Conservation (phyloP, 2,888 invertebrate species). For the Diabrotica balteata region DNA sequence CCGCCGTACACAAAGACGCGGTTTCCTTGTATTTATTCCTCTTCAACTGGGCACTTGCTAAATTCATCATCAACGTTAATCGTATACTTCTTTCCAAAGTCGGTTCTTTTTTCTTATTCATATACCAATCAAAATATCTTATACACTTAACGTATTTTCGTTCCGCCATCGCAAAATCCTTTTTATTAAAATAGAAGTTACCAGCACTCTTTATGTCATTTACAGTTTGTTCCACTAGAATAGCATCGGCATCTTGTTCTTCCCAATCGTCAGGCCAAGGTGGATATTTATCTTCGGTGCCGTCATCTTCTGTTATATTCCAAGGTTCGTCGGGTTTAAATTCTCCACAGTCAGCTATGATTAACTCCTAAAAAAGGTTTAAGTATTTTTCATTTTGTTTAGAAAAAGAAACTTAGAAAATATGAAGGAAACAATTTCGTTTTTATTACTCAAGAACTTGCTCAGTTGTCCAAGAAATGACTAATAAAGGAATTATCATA, state of each 20-base stretch:
- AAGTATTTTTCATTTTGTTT: no score
- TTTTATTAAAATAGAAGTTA: conserved; percentile 70
- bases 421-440: no score
- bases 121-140: conserved; percentile 70
- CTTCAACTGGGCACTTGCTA: conserved; percentile 78
- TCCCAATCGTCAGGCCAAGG: conserved; percentile 81
- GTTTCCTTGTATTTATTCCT: conserved; percentile 68
- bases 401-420: no score
- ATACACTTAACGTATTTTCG: conserved; percentile 83
- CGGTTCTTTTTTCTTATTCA: conserved; percentile 47
- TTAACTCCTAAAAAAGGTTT: conserved; percentile 64
- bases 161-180: conserved; percentile 70
- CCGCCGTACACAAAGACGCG: conserved; percentile 72
- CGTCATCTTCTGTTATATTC: conserved; percentile 74
- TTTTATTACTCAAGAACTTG: no score
- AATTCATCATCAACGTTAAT: conserved; percentile 70
- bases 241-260: conserved; percentile 31
- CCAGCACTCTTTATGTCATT: conserved; percentile 74
- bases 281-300: conserved; percentile 74
- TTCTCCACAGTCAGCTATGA: conserved; percentile 79
- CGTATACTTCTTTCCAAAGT: conserved; percentile 46
- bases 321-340: conserved; percentile 66
- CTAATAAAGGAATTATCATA: no score
- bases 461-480: no score
- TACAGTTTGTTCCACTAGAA: conserved; percentile 62